Evolutionary conservation across 2,797 vertebrate species (phyloP), one percentile per base, ranked within the genome.

Genomic region (Labeo calbasu): DNA sequence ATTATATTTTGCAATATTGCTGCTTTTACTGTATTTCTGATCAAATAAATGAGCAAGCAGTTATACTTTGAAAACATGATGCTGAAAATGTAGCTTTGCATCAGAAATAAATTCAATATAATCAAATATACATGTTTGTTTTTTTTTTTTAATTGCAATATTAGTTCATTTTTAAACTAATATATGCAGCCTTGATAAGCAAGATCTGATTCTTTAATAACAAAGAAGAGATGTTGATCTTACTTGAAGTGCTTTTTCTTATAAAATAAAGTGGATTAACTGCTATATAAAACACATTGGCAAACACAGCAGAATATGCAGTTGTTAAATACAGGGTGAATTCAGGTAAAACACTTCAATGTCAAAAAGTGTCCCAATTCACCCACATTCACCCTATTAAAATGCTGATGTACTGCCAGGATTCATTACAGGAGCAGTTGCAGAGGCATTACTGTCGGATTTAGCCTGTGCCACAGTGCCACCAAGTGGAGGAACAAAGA

Each of bases 401-500:
- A 36, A 66, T 10, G 28, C 15, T 10, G 63, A 36, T 36, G 63
- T 17, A 4, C 25, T 0, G 28, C 51, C 72, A 40, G 21, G 51
- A 57, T n/a, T 19, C 48, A 51, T 51, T 28, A 51, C 10, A 28
- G 4, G 46, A 72, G 15, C 48, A 21, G 48, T 7, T 19, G 25
- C 25, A 53, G 28, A 1, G 50, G 5, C 10, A 32, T 7, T 28
- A 48, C 4, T 8, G 17, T 14, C 40, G 21, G 36, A 46, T 17
- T 17, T 3, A 4, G 57, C 65, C 55, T 43, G 80, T 36, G 7
- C 53, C 68, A 86, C 53, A 19, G 84, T 65, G 3, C 82, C 84
- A 84, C 78, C 78, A 71, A 65, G 86, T 84, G 88, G 84, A 13
- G 13, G 13, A 69, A 23, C 13, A 11, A n/a, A 32, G 28, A 50